phyloP scores from a whole-genome alignment of 2,888 invertebrate species.

The Argyra leucocephala region DNA sequence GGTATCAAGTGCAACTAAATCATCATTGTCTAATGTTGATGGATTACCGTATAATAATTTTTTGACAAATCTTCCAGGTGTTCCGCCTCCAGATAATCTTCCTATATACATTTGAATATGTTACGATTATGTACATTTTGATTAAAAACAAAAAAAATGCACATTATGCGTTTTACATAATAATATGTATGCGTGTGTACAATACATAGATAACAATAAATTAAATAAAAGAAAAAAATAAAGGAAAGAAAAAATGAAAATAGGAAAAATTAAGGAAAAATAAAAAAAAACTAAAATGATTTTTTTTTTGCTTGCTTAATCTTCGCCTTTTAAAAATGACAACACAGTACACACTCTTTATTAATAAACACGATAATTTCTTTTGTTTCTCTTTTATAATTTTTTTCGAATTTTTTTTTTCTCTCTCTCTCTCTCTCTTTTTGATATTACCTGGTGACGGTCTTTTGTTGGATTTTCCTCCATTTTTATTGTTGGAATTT shows the following conservation, averaged over 20 bases:
- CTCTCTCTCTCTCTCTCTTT: too few relatives aligned
- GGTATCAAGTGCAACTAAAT: neutral
- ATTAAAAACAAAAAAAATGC: too few relatives aligned
- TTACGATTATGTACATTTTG: too few relatives aligned
- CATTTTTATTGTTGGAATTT: neutral
- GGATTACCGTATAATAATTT: slow-evolving; percentile 3
- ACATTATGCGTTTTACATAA: too few relatives aligned
- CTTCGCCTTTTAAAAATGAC: too few relatives aligned
- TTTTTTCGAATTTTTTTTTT: neutral
- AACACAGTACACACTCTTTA: neutral
- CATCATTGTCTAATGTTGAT: slow-evolving; percentile 6
- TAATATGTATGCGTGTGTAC: neutral
- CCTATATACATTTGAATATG: neutral
- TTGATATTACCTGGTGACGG: neutral
- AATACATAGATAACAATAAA: neutral
- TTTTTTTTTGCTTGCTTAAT: too few relatives aligned
- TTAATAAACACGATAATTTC: too few relatives aligned
- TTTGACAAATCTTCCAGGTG: slow-evolving; percentile 1
- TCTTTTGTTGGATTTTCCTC: neutral
- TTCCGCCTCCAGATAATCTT: neutral
- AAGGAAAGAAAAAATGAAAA: too few relatives aligned
- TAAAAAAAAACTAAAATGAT: too few relatives aligned
- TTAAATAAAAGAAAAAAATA: neutral
- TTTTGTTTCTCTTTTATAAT: neutral
- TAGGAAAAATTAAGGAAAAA: too few relatives aligned